phyloP scores from a whole-genome alignment of 1,140 invertebrate species.

The Anastatus disparis region DNA sequence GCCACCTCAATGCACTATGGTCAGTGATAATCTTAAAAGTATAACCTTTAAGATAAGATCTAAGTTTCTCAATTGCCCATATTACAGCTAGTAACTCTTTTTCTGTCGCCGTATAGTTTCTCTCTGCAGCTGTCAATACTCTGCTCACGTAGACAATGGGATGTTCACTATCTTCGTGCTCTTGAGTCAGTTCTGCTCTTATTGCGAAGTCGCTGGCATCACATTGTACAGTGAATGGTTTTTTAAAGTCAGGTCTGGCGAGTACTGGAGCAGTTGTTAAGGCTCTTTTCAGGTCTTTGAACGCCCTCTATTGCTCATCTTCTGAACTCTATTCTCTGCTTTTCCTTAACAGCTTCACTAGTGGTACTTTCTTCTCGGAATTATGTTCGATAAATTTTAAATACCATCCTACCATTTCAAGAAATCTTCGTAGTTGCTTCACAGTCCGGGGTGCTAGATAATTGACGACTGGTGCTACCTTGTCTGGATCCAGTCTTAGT shows the following conservation, averaged over 20 bases:
- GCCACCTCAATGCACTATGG: not conserved
- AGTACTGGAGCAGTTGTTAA: not conserved
- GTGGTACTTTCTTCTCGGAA: not conserved
- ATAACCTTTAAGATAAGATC: not conserved
- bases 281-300: not conserved
- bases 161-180: not conserved
- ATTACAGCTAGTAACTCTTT: constrained; percentile 64
- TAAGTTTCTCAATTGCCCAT: not conserved
- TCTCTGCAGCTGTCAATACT: not conserved
- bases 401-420: not conserved
- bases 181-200: constrained; percentile 51
- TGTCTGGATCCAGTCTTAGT: not conserved
- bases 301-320: not conserved
- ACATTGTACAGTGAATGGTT: constrained; percentile 19
- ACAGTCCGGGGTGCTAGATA: not conserved
- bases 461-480: not conserved
- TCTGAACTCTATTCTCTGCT: not conserved
- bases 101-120: not conserved
- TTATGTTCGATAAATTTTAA: not conserved
- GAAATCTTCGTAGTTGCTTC: not conserved
- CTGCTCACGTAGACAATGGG: not conserved
- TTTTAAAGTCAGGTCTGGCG: not conserved
- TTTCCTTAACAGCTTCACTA: not conserved
- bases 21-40: not conserved
- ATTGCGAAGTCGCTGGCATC: constrained; percentile 34